Conservation (phyloP, 2,797 vertebrate species). For the Poliocrania exsul region DNA sequence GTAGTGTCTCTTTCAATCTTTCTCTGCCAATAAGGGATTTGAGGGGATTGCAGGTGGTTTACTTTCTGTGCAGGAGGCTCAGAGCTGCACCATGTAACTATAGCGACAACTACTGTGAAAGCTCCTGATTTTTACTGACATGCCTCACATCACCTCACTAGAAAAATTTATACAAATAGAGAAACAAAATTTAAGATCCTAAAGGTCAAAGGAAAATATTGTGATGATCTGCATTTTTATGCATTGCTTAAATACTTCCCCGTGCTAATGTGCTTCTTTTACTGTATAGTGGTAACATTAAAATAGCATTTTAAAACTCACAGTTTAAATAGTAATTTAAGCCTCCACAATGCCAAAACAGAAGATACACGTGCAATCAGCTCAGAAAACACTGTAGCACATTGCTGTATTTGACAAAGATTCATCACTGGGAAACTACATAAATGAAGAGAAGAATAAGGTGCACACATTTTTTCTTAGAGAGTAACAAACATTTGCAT, state of each 20-base stretch:
- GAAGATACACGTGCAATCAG: neutral
- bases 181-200: neutral
- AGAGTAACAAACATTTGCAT: constrained; percentile 29
- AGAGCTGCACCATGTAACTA: constrained; percentile 24
- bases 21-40: neutral
- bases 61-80: constrained; percentile 12
- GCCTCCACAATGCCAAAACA: constrained; percentile 6
- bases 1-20: neutral
- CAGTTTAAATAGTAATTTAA: constrained; percentile 20
- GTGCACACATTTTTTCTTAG: neutral
- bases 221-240: neutral
- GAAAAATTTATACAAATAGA: neutral
- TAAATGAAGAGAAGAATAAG: neutral
- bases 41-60: constrained; percentile 38
- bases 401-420: neutral
- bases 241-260: neutral
- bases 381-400: neutral
- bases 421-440: neutral
- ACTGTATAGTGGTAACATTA: neutral
- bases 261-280: neutral
- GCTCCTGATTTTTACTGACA: neutral
- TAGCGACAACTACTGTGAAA: constrained; percentile 26
- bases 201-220: constrained; percentile 8
- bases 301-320: constrained; percentile 4
- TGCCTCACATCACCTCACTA: neutral